Evolutionary conservation across 2,888 invertebrate species (phyloP), one percentile per base, ranked within the genome.

Genomic region (Automeris io): DNA sequence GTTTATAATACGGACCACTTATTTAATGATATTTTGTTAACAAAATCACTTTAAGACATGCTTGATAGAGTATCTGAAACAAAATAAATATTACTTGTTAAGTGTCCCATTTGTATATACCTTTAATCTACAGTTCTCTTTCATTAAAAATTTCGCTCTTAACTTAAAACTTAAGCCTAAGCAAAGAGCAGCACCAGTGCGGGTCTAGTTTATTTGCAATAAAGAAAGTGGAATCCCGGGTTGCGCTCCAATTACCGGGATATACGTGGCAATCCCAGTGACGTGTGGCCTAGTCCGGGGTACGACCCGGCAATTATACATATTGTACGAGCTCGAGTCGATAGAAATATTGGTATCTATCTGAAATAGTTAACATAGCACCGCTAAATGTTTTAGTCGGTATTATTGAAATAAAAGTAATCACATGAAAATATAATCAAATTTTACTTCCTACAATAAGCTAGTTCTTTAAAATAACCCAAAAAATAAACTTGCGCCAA

Each of bases 171-270:
- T 66, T 56, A 42, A 36, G 51, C 70, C 62, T 40, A 45, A 47
- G 45, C 50, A 55, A 67, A 75, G 70, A 79, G 76, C 70, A 77
- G 70, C 75, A 71, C 73, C 70, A 72, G 78, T 68, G 75, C 68
- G 72, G 71, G 74, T 74, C 72, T 81, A 82, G 79, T 85, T 86
- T 86, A 85, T 85, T 77, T 54, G 82, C 81, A 86, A 85, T 86
- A 86, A 86, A 85, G 83, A 82, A 82, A 86, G 81, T 85, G 81
- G 83, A 76, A 83, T 82, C 80, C 80, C 75, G 76, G 72, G 76
- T 75, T 75, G 69, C 73, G 78, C 74, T 80, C 81, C 87, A 86
- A 87, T 87, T 87, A 87, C 85, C 69, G 65, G 80, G 85, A 87
- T 82, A 77, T 87, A 86, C 77, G 77, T 68, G 74, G 81, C 80